Percentiles rank a stretch among this genome's conserved stretches.
Conservation (phyloP, 2,888 invertebrate genomes). For the Macaria liturata region DNA sequence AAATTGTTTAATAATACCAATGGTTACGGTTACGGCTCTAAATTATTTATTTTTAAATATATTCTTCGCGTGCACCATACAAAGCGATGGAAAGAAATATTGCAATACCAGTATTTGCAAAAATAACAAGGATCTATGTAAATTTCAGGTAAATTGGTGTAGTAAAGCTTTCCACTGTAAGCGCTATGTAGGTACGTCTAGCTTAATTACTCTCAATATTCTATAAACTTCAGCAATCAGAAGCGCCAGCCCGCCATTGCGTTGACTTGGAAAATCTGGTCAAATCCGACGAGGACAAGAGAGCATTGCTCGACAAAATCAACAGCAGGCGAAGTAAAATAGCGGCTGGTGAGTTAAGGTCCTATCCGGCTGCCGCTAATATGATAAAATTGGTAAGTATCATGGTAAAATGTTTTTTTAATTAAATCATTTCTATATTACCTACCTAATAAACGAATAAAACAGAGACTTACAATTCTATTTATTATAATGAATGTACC, state of each 20-base stretch:
- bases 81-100: constrained; percentile 46
- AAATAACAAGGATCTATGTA: constrained; percentile 57
- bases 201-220: too few species aligned
- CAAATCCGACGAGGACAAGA: constrained; percentile 50
- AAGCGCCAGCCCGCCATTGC: constrained; percentile 55
- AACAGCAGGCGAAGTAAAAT: constrained; percentile 70
- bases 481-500: background rate
- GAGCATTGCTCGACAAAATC: constrained; percentile 63
- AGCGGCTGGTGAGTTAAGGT: constrained; percentile 66
- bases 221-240: constrained; percentile 41
- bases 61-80: constrained; percentile 7
- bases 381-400: constrained; percentile 67
- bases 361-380: constrained; percentile 60
- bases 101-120: constrained; percentile 52
- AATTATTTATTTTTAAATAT: constrained; percentile 4
- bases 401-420: background rate
- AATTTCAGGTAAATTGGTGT: constrained; percentile 51
- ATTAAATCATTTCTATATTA: background rate
- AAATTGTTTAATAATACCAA: constrained; percentile 2
- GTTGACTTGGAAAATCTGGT: constrained; percentile 57
- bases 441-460: background rate
- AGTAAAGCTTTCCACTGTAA: background rate
- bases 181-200: too few species aligned
- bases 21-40: background rate
- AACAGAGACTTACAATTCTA: background rate